Conservation (phyloP, 2,888 invertebrate species). For the Reticulitermes lucifugus region DNA sequence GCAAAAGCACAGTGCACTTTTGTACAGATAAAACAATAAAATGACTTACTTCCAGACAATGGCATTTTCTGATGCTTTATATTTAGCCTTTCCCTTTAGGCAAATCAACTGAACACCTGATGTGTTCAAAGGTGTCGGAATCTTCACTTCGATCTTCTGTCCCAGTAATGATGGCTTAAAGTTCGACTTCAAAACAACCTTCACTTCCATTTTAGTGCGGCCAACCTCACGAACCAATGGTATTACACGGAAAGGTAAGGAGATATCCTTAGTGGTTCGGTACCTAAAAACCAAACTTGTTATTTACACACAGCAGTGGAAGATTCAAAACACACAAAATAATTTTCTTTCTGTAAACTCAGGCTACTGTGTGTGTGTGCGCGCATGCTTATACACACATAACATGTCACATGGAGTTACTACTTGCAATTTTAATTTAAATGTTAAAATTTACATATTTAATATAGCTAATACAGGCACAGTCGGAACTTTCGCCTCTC, state of each 20-base stretch:
- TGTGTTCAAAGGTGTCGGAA: constrained; percentile 98
- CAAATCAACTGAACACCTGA: constrained; percentile 99
- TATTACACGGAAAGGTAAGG: constrained; percentile 98
- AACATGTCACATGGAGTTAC: too few species aligned
- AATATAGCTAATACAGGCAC: too few species aligned
- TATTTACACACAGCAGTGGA: neutral
- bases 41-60: constrained; percentile 91
- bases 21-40: neutral
- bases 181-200: constrained; percentile 98
- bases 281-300: constrained; percentile 72
- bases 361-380: too few species aligned
- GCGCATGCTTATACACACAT: too few species aligned
- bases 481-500: too few species aligned
- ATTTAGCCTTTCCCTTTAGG: constrained; percentile 98
- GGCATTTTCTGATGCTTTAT: constrained; percentile 99
- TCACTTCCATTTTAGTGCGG: constrained; percentile 99
- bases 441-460: too few species aligned
- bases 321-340: neutral
- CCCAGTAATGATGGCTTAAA: constrained; percentile 98
- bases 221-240: constrained; percentile 98
- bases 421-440: too few species aligned
- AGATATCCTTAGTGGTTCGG: constrained; percentile 99
- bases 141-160: constrained; percentile 99
- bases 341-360: neutral
- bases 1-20: too few species aligned